These are phyloP conservation scores for Meleagris gallopavo DNA, from an alignment of 2,113 vertebrate species.

Conservation along the genomic window DNA sequence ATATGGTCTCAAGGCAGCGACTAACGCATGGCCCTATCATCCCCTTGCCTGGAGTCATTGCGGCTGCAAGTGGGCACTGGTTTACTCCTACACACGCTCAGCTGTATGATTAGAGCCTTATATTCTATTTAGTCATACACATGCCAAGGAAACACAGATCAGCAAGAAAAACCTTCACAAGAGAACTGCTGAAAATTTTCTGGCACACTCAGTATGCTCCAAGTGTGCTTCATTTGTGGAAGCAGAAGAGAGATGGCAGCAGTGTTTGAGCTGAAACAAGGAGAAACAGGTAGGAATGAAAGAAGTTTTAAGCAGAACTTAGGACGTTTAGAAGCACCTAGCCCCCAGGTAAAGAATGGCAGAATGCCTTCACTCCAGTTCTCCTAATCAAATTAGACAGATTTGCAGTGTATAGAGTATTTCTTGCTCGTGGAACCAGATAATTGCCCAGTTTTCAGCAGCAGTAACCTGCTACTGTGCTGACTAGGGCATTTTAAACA, in stretches of 20 bases:
- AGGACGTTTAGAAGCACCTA: background rate
- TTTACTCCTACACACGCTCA: background rate
- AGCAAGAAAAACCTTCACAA: background rate
- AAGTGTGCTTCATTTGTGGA: background rate
- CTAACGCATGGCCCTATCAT: background rate
- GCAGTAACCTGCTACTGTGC: background rate
- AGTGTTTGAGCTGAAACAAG: background rate
- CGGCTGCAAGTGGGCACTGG: background rate
- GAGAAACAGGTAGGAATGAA: background rate
- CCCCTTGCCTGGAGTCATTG: background rate
- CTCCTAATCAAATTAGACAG: conserved; percentile 35
- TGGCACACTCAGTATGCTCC: background rate
- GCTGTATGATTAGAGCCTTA: background rate
- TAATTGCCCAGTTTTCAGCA: conserved; percentile 33
- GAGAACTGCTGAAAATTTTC: background rate
- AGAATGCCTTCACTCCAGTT: conserved; percentile 12
- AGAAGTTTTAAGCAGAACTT: background rate
- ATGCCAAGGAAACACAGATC: background rate
- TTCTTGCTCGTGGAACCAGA: conserved; percentile 31
- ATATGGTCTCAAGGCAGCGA: background rate
- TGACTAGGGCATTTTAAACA: conserved; percentile 54
- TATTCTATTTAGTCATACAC: background rate
- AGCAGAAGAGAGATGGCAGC: background rate
- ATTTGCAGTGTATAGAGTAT: conserved; percentile 11
- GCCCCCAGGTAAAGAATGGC: background rate